Evolutionary conservation across 2,797 vertebrate species (phyloP).

Genomic region (Erethizon dorsatum): DNA sequence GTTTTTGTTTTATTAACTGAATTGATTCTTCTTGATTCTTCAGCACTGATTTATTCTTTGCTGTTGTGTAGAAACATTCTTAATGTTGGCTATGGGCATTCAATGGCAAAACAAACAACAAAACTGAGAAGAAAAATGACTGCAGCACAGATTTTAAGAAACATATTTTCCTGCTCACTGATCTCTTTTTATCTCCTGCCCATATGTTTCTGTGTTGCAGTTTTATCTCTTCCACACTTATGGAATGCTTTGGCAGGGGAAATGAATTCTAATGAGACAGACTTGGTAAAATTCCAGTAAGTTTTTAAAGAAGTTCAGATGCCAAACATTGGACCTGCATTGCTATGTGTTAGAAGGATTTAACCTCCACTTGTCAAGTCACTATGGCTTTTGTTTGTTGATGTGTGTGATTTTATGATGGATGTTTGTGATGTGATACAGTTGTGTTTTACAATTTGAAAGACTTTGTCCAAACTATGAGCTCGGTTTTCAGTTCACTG

Average conservation of each 20-base stretch:
- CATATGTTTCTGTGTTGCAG: slow-evolving; percentile 81
- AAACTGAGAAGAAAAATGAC: slow-evolving; percentile 84
- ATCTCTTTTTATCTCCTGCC: slow-evolving; percentile 82
- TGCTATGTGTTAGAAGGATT: slow-evolving; percentile 3
- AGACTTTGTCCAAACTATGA: slow-evolving; percentile 18
- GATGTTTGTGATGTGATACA: slow-evolving; percentile 46
- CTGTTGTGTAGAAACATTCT: slow-evolving; percentile 73
- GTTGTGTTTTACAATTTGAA: slow-evolving; percentile 32
- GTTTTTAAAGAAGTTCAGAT: slow-evolving; percentile 65
- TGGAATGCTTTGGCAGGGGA: slow-evolving; percentile 60
- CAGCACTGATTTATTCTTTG: slow-evolving; percentile 71
- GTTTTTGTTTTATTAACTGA: slow-evolving; percentile 64
- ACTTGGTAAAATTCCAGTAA: slow-evolving; percentile 45
- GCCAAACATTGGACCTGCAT: slow-evolving; percentile 41
- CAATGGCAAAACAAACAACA: slow-evolving; percentile 81
- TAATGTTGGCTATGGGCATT: slow-evolving; percentile 78
- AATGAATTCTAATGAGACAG: slow-evolving; percentile 43
- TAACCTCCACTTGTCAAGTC: slow-evolving; percentile 49
- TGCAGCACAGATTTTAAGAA: slow-evolving; percentile 83
- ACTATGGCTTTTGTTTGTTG: slow-evolving; percentile 51
- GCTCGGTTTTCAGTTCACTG: not conserved
- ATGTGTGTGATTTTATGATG: not conserved
- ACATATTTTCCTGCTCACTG: slow-evolving; percentile 84
- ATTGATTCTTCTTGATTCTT: slow-evolving; percentile 60
- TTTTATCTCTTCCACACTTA: slow-evolving; percentile 81